phyloP scores from a whole-genome alignment of 53 echinoderm and acorn worm genomes.

The Astropecten irregularis region DNA sequence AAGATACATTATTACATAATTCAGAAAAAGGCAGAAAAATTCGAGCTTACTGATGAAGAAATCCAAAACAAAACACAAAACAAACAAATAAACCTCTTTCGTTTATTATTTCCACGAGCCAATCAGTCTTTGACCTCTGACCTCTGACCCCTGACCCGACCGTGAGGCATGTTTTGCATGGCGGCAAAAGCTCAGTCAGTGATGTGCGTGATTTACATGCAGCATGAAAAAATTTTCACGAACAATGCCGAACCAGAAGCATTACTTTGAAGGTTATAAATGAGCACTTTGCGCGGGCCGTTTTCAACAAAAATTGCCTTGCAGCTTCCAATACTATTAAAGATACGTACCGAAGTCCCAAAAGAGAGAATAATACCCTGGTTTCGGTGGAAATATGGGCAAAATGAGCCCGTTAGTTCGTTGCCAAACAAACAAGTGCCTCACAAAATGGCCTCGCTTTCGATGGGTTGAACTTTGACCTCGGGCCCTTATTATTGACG shows the following conservation, averaged over 20 bases:
- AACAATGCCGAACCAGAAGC: constrained; percentile 11
- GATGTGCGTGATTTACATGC: too few species aligned
- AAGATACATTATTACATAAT: too few species aligned
- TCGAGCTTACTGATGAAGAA: too few species aligned
- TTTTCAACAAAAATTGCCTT: not conserved
- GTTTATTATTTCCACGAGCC: not conserved
- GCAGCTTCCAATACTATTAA: not conserved
- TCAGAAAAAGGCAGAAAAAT: too few species aligned
- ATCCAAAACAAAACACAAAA: too few species aligned
- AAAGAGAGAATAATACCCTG: constrained; percentile 17
- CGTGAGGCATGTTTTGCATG: too few species aligned
- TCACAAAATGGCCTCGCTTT: constrained; percentile 60
- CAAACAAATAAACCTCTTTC: not conserved
- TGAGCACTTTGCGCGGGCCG: not conserved
- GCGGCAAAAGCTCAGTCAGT: too few species aligned
- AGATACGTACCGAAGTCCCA: constrained; percentile 43
- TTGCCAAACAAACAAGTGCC: constrained; percentile 64
- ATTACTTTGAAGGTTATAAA: not conserved
- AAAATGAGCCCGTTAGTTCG: constrained; percentile 21
- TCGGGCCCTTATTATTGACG: not conserved
- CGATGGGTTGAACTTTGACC: constrained; percentile 38
- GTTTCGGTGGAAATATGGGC: constrained; percentile 37
- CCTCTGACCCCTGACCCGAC: too few species aligned
- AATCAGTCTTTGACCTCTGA: not conserved
- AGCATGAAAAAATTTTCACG: constrained; percentile 6